Percentiles rank a stretch among this genome's conserved stretches.
These are phyloP conservation scores for Cephus rjabovi DNA, from an alignment of 2,888 invertebrate species.

Conservation along the genomic window DNA sequence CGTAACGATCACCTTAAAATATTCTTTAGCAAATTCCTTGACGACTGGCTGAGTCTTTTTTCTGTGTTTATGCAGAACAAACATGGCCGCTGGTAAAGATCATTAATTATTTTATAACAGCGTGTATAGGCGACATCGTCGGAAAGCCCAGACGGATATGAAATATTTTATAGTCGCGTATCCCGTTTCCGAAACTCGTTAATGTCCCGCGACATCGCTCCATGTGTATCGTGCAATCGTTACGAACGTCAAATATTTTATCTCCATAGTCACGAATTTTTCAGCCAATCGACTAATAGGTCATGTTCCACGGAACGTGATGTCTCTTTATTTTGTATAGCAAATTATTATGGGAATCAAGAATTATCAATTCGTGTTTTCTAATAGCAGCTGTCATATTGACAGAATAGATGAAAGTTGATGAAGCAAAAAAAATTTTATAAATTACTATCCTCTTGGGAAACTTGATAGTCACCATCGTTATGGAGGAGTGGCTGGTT, in stretches of 20 bases:
- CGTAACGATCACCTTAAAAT: neutral
- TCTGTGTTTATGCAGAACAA: neutral
- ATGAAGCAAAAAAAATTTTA: neutral
- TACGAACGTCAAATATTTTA: neutral
- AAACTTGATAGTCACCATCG: neutral
- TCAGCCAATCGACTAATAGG: neutral
- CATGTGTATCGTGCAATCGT: neutral
- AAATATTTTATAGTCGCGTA: neutral
- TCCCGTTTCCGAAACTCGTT: neutral
- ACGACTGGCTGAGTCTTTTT: neutral
- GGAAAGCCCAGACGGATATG: neutral
- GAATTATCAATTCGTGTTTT: neutral
- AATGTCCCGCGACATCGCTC: neutral
- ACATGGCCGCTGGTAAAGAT: neutral
- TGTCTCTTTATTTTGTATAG: neutral
- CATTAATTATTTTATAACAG: neutral
- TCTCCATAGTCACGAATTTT: neutral
- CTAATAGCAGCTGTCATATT: neutral
- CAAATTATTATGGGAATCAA: neutral
- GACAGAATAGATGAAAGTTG: neutral
- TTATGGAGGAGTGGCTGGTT: neutral
- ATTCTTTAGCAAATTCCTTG: neutral
- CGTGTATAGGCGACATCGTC: neutral
- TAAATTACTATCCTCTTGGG: neutral
- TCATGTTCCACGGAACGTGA: neutral